Conservation (phyloP, 1,140 invertebrate genomes). For the Amphibalanus amphitrite region DNA sequence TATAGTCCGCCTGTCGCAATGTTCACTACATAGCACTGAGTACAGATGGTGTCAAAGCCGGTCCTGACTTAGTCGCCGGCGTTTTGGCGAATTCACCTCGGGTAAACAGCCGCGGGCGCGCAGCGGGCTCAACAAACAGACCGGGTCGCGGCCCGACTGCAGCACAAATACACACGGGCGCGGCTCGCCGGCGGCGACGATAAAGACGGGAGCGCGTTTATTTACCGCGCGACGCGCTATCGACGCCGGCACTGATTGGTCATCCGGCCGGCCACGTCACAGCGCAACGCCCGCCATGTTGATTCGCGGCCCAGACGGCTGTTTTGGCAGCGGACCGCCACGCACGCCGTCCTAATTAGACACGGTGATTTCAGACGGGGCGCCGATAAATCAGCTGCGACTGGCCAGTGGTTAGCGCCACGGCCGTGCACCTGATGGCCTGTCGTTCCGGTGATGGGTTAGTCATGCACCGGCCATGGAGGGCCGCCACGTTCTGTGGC, state of each 20-base stretch:
- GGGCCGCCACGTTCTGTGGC: too few species aligned
- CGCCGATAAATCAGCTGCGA: not conserved
- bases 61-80: not conserved
- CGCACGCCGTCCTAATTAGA: not conserved
- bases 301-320: not conserved
- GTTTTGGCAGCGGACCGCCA: not conserved
- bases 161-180: not conserved
- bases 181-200: not conserved
- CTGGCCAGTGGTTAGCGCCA: too few species aligned
- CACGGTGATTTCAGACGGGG: not conserved
- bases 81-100: not conserved
- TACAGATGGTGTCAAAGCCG: too few species aligned
- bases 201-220: not conserved
- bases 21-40: too few species aligned
- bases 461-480: too few species aligned
- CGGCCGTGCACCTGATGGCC: not conserved
- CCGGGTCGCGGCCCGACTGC: not conserved
- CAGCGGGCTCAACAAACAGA: not conserved
- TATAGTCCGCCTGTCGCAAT: too few species aligned
- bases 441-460: too few species aligned
- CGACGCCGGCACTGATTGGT: not conserved
- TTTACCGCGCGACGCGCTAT: not conserved
- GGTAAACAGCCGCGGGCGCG: not conserved
- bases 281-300: not conserved
- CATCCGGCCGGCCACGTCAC: too few species aligned